These are phyloP conservation scores for Drosophila tsacasi DNA, from an alignment of 1,140 invertebrate species.

Conservation along the genomic window DNA sequence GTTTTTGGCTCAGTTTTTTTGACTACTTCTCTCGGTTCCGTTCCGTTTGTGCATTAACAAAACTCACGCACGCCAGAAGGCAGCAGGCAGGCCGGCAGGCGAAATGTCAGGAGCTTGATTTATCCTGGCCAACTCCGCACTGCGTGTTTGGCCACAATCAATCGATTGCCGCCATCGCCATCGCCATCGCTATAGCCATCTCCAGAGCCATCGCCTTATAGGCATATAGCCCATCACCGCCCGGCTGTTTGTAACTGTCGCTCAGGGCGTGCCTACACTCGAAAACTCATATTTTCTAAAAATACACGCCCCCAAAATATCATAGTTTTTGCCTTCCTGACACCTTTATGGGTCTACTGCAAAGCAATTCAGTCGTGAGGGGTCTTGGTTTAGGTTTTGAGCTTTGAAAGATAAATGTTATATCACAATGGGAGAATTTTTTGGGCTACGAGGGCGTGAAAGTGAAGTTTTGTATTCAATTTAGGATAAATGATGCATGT, in stretches of 20 bases:
- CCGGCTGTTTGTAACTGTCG: slow-evolving; percentile 78
- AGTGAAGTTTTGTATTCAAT: not conserved
- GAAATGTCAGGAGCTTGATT: slow-evolving; percentile 81
- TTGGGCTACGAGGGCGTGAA: not conserved
- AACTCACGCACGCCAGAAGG: slow-evolving; percentile 71
- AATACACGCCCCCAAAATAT: slow-evolving; percentile 34
- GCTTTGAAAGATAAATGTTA: not conserved
- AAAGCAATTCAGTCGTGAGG: too few relatives aligned
- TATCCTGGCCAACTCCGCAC: slow-evolving; percentile 80
- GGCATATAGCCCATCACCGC: slow-evolving; percentile 45
- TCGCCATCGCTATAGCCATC: slow-evolving; percentile 48
- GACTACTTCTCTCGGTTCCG: slow-evolving; percentile 23
- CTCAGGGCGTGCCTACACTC: slow-evolving; percentile 73
- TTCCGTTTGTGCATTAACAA: slow-evolving; percentile 72
- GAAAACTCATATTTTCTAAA: slow-evolving; percentile 38
- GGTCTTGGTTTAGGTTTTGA: not conserved
- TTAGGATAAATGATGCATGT: not conserved
- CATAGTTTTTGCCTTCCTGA: not conserved
- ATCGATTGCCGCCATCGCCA: slow-evolving; percentile 70
- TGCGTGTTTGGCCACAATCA: slow-evolving; percentile 82
- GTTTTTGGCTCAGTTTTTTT: slow-evolving; percentile 11
- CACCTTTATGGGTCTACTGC: not conserved
- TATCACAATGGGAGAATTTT: not conserved
- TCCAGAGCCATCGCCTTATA: slow-evolving; percentile 31
- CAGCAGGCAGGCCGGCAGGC: slow-evolving; percentile 26